Conservation (phyloP, 2,113 vertebrate genomes). For the Phalacrocorax carbo region DNA sequence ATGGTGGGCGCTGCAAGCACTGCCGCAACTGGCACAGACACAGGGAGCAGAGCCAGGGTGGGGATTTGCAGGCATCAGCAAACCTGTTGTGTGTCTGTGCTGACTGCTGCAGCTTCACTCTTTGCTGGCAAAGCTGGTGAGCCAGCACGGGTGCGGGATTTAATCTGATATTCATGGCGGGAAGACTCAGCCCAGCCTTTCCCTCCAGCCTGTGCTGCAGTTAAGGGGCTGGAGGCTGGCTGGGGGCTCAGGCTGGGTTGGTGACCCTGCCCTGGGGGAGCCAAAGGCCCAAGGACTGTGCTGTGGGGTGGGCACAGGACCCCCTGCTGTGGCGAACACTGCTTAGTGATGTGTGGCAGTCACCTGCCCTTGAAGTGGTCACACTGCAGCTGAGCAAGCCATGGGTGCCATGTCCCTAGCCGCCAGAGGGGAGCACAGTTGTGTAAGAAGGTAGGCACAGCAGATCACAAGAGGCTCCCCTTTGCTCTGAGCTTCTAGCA, state of each 20-base stretch:
- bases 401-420: fast-evolving
- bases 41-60: not conserved
- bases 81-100: not conserved
- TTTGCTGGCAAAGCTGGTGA: not conserved
- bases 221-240: not conserved
- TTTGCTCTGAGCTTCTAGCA: not conserved
- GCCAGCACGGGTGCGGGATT: not conserved
- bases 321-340: not conserved
- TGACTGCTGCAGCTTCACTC: slow-evolving; percentile 16
- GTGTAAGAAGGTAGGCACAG: not conserved
- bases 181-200: not conserved
- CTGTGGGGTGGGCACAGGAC: not conserved
- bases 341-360: not conserved
- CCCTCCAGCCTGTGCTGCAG: not conserved
- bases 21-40: not conserved
- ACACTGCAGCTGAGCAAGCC: not conserved
- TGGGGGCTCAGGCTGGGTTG: not conserved
- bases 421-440: not conserved
- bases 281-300: fast-evolving
- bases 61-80: slow-evolving; percentile 30
- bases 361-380: not conserved
- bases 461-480: not conserved
- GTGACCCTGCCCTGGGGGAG: not conserved
- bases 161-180: not conserved
- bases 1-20: not conserved